Conservation (phyloP, 1,140 invertebrate genomes). For the Zophobas atratus region DNA sequence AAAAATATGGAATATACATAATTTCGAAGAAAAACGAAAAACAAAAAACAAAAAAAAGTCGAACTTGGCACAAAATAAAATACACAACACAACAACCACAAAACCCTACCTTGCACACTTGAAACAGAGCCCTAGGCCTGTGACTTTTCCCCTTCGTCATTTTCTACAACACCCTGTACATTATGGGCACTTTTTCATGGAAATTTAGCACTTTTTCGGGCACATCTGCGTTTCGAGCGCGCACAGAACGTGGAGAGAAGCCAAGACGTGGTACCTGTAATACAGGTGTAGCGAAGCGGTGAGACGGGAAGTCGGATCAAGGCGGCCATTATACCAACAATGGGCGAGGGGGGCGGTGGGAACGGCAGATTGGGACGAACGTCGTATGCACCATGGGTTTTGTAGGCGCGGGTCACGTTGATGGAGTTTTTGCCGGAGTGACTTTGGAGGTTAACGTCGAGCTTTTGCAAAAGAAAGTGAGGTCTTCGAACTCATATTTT, state of each 20-base stretch:
- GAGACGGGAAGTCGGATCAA: constrained; percentile 54
- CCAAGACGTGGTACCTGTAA: constrained; percentile 55
- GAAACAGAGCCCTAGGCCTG: constrained; percentile 69
- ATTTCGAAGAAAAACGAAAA: background rate
- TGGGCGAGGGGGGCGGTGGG: constrained; percentile 48
- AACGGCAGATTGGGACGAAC: constrained; percentile 20
- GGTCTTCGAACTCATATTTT: too few species aligned
- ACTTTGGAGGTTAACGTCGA: too few species aligned
- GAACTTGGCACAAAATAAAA: background rate
- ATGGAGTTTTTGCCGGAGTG: background rate
- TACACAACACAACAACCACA: background rate
- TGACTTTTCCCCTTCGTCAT: constrained; percentile 64
- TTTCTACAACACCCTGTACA: background rate
- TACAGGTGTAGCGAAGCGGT: constrained; percentile 54
- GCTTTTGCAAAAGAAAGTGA: too few species aligned
- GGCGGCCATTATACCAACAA: constrained; percentile 52
- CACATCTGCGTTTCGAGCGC: constrained; percentile 44
- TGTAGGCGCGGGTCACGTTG: background rate
- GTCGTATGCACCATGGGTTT: constrained; percentile 11
- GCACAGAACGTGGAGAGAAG: constrained; percentile 35
- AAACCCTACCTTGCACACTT: constrained; percentile 73
- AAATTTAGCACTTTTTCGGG: constrained; percentile 21
- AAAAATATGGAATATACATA: background rate
- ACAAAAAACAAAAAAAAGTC: background rate
- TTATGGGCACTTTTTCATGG: constrained; percentile 23